Evolutionary conservation across 1,140 invertebrate species (phyloP), one percentile per base, ranked within the genome.

Genomic region (Centruroides sculpturatus): DNA sequence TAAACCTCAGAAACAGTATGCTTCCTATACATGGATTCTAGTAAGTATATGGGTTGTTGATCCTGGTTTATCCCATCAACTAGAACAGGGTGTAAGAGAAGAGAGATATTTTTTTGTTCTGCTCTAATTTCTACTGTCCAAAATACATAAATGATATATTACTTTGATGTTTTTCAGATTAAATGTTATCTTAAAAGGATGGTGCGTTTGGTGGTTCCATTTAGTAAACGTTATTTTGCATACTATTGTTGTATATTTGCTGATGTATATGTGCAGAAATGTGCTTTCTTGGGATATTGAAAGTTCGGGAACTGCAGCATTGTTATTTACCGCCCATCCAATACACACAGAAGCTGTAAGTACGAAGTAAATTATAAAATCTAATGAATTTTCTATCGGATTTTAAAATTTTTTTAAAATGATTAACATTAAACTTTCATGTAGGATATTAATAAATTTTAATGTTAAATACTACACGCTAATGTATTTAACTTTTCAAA

Each of bases 301-400:
- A 23, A 49, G 58, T 10, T 51, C 67, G 60, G 70, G 74, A 59
- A 46, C 73, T 8, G 70, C 75, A 11, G 70, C 75, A 50, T 36
- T 78, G 10, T 57, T 79, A 46, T 80, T 80, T 72, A 75, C 77
- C 49, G 71, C 77, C 23, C 78, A 80, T 69, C 78, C 78, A 8
- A 70, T 80, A 47, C 78, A 80, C 61, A 75, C 75, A 41, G 78
- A 80, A 70, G 78, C 78, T 59, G 78, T 79, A 71, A 71, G 72
- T 72, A 56, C n/a, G 23, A 50, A 41, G 41, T 41, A 6, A 41
- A 41, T 41, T 6, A 6, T 41, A 41, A 41, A 8, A 41, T 41
- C 41, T 41, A 23, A 23, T 23, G 23, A 23, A 23, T 23, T 23
- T 23, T 23, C 23, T 23, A 23, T 23, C 23, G 23, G 23, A 1